Percentiles rank a stretch among this genome's conserved stretches.
Conservation (phyloP, 2,797 vertebrate genomes). For the Sebastolobus alascanus region DNA sequence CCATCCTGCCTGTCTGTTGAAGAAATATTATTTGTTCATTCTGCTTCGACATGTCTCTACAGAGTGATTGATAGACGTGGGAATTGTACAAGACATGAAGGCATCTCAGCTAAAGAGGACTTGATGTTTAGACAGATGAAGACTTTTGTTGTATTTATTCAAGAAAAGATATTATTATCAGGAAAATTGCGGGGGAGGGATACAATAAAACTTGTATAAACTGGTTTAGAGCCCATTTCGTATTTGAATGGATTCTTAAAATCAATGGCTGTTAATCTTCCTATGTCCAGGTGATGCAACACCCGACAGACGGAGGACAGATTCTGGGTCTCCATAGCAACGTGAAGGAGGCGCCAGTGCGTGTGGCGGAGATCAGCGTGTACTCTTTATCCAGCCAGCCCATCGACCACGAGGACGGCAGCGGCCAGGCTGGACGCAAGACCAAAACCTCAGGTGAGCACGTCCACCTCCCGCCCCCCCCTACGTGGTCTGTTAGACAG, state of each 20-base stretch:
- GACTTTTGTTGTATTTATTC: slow-evolving; percentile 11
- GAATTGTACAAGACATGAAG: slow-evolving; percentile 31
- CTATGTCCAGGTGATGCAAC: slow-evolving; percentile 85
- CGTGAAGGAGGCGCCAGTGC: slow-evolving; percentile 84
- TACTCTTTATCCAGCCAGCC: slow-evolving; percentile 87
- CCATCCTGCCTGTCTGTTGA: slow-evolving; percentile 29
- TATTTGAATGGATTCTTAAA: slow-evolving; percentile 27
- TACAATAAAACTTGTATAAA: slow-evolving; percentile 2
- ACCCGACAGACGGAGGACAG: slow-evolving; percentile 86
- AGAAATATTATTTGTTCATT: slow-evolving; percentile 39
- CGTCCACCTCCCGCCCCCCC: slow-evolving; percentile 13
- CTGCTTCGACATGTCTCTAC: slow-evolving; percentile 15
- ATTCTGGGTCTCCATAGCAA: slow-evolving; percentile 87
- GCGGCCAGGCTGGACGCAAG: slow-evolving; percentile 82
- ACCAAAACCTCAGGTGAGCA: slow-evolving; percentile 85
- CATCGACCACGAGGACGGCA: slow-evolving; percentile 86
- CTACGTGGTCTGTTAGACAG: slow-evolving; percentile 23
- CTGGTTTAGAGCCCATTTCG: slow-evolving; percentile 3
- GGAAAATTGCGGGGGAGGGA: background rate
- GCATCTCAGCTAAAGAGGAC: slow-evolving; percentile 14
- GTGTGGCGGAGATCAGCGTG: slow-evolving; percentile 87
- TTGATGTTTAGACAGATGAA: slow-evolving; percentile 11
- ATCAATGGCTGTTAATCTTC: slow-evolving; percentile 18
- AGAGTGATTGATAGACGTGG: slow-evolving; percentile 37
- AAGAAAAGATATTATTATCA: background rate